Evolutionary conservation across 2,797 vertebrate genomes (phyloP), one percentile per base, ranked within the genome.

Genomic region (Salarias fasciatus): DNA sequence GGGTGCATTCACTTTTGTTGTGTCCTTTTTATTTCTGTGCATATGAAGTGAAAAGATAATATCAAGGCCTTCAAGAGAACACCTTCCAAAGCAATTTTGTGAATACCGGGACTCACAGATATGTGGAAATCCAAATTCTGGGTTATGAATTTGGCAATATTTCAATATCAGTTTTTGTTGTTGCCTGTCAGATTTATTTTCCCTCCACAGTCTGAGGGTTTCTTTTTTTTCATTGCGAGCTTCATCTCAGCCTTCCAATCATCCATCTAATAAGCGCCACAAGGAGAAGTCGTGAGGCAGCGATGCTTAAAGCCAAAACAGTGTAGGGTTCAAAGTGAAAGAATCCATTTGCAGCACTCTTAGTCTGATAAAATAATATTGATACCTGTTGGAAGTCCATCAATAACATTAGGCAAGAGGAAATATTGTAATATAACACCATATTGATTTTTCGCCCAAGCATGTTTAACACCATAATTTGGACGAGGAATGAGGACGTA

Each of bases 391-490:
- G 49, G 40, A 54, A 72, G 63, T 44, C 61, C 72, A 79, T 83
- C 63, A 31, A 70, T 79, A 61, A 75, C 54, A 67, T 77, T 69
- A 75, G 68, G 55, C 57, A 50, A 57, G 72, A 68, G 79, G 82
- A 84, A 84, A 83, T 82, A 74, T 57, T 47, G 69, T 56, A 78
- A 78, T 73, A 70, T 64, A 78, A 80, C 55, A 60, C 57, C 11
- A 0, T 82, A 88, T 86, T 69, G 84, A 87, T 79, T 80, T 80
- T 69, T 77, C 63, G 69, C 72, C 45, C 15, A 69, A 65, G 44
- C 33, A 31, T 65, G 53, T 79, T 83, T 77, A 77, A 83, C 59
- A 13, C 69, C 36, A 69, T 84, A 35, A 69, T 82, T 77, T 81
- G 50, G 57, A 79, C 60, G 75, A 75, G 44, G 52, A 84, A 78